phyloP scores from a whole-genome alignment of 2,113 vertebrate genomes.

The Chionis minor region DNA sequence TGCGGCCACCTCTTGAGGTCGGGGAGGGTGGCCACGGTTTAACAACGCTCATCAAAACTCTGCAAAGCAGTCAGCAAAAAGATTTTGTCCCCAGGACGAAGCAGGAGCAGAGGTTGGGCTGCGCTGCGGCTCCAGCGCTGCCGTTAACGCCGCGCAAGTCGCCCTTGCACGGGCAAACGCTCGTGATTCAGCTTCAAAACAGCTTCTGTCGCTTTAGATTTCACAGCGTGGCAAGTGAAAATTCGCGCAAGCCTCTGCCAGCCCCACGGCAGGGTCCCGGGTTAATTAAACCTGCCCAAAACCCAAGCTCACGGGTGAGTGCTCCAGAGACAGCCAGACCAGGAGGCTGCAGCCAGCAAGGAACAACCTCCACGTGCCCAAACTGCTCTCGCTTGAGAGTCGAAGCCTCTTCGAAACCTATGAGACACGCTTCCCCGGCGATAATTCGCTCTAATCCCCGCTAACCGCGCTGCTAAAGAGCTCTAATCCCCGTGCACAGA shows the following conservation, averaged over 20 bases:
- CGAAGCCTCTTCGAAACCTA: background rate
- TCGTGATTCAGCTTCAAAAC: background rate
- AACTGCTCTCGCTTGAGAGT: background rate
- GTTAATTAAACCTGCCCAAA: background rate
- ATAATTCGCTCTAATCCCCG: constrained; percentile 42
- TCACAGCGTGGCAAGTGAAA: background rate
- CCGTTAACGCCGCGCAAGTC: background rate
- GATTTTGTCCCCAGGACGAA: background rate
- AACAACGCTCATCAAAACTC: background rate
- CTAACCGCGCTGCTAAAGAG: background rate
- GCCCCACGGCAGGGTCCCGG: accelerated
- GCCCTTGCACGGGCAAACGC: background rate
- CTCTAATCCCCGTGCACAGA: constrained; percentile 17
- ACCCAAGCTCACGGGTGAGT: background rate
- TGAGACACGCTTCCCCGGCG: background rate
- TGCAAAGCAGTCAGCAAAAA: background rate
- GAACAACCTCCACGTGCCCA: background rate
- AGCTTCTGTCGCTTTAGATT: background rate
- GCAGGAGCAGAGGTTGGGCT: background rate
- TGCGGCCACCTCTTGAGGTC: background rate
- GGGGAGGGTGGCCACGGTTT: accelerated
- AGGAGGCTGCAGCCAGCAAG: background rate
- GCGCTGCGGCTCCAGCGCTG: background rate
- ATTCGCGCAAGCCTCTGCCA: accelerated
- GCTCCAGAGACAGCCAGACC: background rate